Percentiles rank a stretch among this genome's conserved stretches.
Conservation (phyloP, 2,888 invertebrate genomes). For the Polyommatus iphigenia region DNA sequence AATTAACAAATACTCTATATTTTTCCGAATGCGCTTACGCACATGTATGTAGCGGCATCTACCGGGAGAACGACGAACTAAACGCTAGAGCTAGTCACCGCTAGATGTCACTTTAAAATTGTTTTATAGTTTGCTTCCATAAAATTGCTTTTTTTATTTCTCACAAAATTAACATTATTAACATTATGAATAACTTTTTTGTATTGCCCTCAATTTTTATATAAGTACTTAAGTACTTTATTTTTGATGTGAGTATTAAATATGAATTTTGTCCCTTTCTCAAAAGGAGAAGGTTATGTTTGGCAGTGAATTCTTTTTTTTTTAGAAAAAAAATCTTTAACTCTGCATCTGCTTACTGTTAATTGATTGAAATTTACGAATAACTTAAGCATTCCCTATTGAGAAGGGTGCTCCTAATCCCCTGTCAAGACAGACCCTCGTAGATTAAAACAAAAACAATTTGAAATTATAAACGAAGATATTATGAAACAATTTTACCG, state of each 20-base stretch:
- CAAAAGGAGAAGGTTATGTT: too few species aligned
- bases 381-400: conserved; percentile 29
- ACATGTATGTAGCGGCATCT: conserved; percentile 58
- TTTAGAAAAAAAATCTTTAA: background rate
- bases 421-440: conserved; percentile 58
- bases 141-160: too few species aligned
- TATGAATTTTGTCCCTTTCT: too few species aligned
- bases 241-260: too few species aligned
- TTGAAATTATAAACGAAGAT: conserved; percentile 63
- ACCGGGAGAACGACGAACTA: conserved; percentile 37
- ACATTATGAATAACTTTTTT: too few species aligned
- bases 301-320: background rate
- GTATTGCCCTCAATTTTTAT: too few species aligned
- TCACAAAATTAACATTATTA: too few species aligned
- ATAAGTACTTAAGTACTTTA: too few species aligned
- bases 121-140: too few species aligned
- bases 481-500: conserved; percentile 69
- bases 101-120: conserved; percentile 48
- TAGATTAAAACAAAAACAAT: conserved; percentile 68
- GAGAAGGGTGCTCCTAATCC: conserved; percentile 51
- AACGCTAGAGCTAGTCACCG: conserved; percentile 49
- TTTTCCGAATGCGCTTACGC: conserved; percentile 54
- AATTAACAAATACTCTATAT: too few species aligned
- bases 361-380: conserved; percentile 3
- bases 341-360: background rate